These are phyloP conservation scores for Drosophila longiperda DNA, from an alignment of 2,888 invertebrate genomes.

Conservation along the genomic window DNA sequence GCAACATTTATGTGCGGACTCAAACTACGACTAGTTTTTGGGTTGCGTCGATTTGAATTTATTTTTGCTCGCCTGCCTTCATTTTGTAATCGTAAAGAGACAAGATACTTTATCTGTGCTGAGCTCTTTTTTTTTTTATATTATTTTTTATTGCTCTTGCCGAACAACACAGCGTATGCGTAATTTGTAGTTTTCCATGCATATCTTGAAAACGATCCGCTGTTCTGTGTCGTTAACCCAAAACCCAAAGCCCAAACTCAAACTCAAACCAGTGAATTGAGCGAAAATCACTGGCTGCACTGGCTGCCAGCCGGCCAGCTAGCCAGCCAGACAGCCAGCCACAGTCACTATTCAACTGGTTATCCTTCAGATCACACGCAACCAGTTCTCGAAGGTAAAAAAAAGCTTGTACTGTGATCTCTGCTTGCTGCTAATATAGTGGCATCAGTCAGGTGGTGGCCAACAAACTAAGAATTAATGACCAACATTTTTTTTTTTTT, in stretches of 20 bases:
- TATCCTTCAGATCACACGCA: constrained; percentile 48
- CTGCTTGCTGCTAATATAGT: constrained; percentile 2
- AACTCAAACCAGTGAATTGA: constrained; percentile 31
- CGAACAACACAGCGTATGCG: constrained; percentile 68
- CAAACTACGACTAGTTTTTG: constrained; percentile 32
- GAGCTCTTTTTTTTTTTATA: constrained; percentile 1
- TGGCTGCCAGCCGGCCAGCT: background rate
- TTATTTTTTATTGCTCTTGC: constrained; percentile 30
- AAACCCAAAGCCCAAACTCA: background rate
- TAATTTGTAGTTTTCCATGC: constrained; percentile 78
- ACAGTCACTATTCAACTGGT: constrained; percentile 38
- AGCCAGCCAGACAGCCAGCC: no score
- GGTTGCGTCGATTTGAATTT: constrained; percentile 42
- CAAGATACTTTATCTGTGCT: constrained; percentile 62
- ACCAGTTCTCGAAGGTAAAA: constrained; percentile 44
- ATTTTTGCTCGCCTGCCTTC: constrained; percentile 31
- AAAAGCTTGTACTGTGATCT: constrained; percentile 28
- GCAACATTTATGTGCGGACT: constrained; percentile 46
- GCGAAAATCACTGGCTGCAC: constrained; percentile 31
- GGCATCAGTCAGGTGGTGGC: constrained; percentile 10
- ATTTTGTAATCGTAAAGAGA: constrained; percentile 55
- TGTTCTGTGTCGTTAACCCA: constrained; percentile 59
- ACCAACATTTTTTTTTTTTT: constrained; percentile 14
- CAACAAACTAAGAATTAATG: constrained; percentile 21
- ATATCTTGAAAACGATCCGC: constrained; percentile 56